Evolutionary conservation across 2,888 invertebrate species (phyloP), one percentile per base, ranked within the genome.

Genomic region (Caenorhabditis sp.): DNA sequence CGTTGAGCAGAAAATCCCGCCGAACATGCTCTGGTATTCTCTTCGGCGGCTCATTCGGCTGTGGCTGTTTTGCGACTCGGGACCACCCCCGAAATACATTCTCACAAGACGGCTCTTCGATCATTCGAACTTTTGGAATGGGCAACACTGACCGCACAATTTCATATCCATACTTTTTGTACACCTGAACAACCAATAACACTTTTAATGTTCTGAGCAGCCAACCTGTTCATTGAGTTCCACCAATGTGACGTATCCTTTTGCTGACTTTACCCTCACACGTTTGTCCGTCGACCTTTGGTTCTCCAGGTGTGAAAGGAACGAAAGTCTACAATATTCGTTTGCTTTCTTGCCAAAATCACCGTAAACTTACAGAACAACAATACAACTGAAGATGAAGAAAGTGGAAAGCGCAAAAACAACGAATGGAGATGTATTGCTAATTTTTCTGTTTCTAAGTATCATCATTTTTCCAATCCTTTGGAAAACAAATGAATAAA

Each of bases 121-220:
- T 9, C 41, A 41, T 41, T 15, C 20, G 15, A 20, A 53, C 9
- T 17, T 2, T 37, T 17, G 53, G 53, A 11, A 53, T 22, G 3
- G 53, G 53, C 2, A 20, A n/a, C 7, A 20, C 20, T 2, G 17
- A 2, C 11, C 2, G 8, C 3, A 5, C 2, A 17, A 53, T 53
- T 37, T 37, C 53, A 37, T 53, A 53, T 35, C 53, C 53, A 20
- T 37, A 53, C 20, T 13, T 13, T 7, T 37, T 20, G 24, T 22
- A 53, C 2, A 53, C 37, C 53, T 53, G 20, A 15, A 41, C 13
- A 41, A 4, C 15, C n/a, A n/a, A n/a, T n/a, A n/a, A 39, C 15
- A 9, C 15, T 39, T n/a, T 39, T n/a, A 13, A 4, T 4, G 15
- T 39, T 4, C 4, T 4, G 15, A 6, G 4, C 4, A 6, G 39